Percentiles rank a stretch among this genome's conserved stretches.
Evolutionary conservation across 2,797 vertebrate genomes (phyloP).

Genomic region (Triplophysa bombifrons): DNA sequence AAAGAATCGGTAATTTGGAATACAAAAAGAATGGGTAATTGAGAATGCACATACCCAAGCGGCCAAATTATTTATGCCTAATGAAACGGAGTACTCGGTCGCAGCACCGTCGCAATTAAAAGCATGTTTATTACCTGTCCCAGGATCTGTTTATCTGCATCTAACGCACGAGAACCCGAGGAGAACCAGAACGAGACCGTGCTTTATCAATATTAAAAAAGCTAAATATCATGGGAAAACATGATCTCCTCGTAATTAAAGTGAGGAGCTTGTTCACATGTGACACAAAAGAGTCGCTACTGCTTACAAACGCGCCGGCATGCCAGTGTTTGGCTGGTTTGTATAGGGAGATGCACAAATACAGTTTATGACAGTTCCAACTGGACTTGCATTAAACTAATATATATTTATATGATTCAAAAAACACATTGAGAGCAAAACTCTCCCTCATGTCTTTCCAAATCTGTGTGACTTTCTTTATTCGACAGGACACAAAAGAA

Average conservation of each 20-base stretch:
- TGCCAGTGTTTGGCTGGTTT: background rate
- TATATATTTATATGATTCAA: too few species aligned
- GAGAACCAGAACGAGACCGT: constrained; percentile 61
- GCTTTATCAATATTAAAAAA: constrained; percentile 71
- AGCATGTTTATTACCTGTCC: constrained; percentile 79
- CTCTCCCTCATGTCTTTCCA: too few species aligned
- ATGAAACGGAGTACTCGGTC: constrained; percentile 75
- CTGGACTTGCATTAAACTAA: background rate
- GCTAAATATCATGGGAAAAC: constrained; percentile 68
- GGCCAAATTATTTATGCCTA: constrained; percentile 85
- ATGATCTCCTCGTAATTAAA: constrained; percentile 77
- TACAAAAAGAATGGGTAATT: constrained; percentile 86
- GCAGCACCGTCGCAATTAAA: constrained; percentile 74
- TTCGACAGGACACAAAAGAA: too few species aligned
- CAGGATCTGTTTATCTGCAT: constrained; percentile 61
- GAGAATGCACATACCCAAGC: constrained; percentile 78
- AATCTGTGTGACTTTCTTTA: too few species aligned
- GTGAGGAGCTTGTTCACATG: constrained; percentile 63
- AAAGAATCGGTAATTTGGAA: constrained; percentile 85
- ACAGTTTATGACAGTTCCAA: background rate
- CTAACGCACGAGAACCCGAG: constrained; percentile 58
- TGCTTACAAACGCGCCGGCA: background rate
- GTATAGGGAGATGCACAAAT: background rate
- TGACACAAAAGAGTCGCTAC: constrained; percentile 57
- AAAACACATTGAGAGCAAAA: too few species aligned